Evolutionary conservation across 2,113 vertebrate genomes (phyloP).

Genomic region (Dascyllus trimaculatus): DNA sequence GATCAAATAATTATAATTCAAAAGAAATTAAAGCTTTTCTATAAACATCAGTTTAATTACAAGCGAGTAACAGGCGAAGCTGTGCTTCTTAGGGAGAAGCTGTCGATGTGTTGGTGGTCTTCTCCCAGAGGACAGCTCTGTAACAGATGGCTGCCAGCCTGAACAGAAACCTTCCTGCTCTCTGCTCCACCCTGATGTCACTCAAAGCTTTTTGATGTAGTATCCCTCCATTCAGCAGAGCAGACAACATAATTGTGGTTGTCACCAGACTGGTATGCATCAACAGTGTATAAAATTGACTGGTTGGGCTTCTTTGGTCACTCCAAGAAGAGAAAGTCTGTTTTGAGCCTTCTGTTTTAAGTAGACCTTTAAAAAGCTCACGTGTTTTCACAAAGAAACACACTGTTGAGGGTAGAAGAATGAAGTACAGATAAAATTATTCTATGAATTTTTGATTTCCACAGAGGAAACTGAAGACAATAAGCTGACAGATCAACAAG

Average conservation of each 20-base stretch:
- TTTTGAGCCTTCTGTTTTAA: not conserved
- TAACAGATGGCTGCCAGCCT: slow-evolving; percentile 53
- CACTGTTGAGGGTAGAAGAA: not conserved
- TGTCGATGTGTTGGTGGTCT: slow-evolving; percentile 42
- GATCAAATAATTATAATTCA: too few relatives aligned
- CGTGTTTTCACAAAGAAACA: not conserved
- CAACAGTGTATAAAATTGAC: slow-evolving; percentile 31
- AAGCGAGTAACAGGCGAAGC: not conserved
- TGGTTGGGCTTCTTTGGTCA: slow-evolving; percentile 6
- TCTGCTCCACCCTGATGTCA: slow-evolving; percentile 51
- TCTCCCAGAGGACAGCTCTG: slow-evolving; percentile 39
- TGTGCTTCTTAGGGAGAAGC: not conserved
- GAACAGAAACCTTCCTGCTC: slow-evolving; percentile 21
- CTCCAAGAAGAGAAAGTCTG: not conserved
- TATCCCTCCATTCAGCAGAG: slow-evolving; percentile 6
- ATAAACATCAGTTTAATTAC: too few relatives aligned
- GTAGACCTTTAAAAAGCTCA: slow-evolving; percentile 13
- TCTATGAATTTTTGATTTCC: too few relatives aligned
- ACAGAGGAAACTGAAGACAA: too few relatives aligned
- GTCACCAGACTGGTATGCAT: slow-evolving; percentile 24
- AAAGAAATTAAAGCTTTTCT: too few relatives aligned
- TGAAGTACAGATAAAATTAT: not conserved
- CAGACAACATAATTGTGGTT: slow-evolving; percentile 7
- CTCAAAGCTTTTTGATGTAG: slow-evolving; percentile 34
- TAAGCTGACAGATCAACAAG: too few relatives aligned